These are phyloP conservation scores for Drosophila ochracea DNA, from an alignment of 2,888 invertebrate species.

Conservation along the genomic window DNA sequence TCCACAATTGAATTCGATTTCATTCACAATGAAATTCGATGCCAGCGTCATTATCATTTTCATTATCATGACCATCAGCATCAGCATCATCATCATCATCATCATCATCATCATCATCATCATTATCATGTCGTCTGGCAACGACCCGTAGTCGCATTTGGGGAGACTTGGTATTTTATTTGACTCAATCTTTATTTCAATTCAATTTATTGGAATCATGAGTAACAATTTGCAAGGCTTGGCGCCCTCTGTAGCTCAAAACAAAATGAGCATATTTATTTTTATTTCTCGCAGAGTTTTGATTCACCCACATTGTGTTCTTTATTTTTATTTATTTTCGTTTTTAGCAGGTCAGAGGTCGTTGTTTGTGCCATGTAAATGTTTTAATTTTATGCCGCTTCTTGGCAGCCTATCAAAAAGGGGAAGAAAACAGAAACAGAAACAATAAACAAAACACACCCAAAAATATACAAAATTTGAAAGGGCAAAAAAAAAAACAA, in stretches of 20 bases:
- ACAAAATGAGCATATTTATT: constrained; percentile 63
- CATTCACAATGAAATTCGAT: constrained; percentile 61
- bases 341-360: constrained; percentile 34
- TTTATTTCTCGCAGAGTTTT: neutral
- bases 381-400: constrained; percentile 68
- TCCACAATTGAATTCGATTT: constrained; percentile 66
- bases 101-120: constrained; percentile 47
- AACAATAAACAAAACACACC: constrained; percentile 24
- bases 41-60: constrained; percentile 45
- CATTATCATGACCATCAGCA: constrained; percentile 47
- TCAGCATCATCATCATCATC: constrained; percentile 20
- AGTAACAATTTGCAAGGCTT: constrained; percentile 70
- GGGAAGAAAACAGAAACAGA: constrained; percentile 11
- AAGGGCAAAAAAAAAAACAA: neutral
- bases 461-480: constrained; percentile 4
- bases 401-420: constrained; percentile 70
- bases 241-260: constrained; percentile 59
- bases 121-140: constrained; percentile 46
- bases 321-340: constrained; percentile 1
- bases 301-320: neutral
- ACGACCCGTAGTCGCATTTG: constrained; percentile 30
- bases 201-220: constrained; percentile 69
- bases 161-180: constrained; percentile 32
- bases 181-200: constrained; percentile 39
- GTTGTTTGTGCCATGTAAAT: constrained; percentile 62